These are phyloP conservation scores for Mobula hypostoma DNA, from an alignment of 2,113 vertebrate genomes.

Conservation along the genomic window DNA sequence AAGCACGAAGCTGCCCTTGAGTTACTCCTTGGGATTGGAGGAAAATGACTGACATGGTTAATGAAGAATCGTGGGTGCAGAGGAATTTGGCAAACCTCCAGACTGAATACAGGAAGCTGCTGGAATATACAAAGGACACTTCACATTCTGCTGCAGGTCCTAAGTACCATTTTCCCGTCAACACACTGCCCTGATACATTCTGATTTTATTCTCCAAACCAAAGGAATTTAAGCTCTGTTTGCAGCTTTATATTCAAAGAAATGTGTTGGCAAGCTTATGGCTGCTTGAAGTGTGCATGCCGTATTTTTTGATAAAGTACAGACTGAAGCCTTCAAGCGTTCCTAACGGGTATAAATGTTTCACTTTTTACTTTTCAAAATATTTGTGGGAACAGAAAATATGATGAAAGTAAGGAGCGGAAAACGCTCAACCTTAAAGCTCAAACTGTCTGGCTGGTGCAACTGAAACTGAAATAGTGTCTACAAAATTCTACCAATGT, in stretches of 20 bases:
- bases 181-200: conserved; percentile 37
- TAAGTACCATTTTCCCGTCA: conserved; percentile 33
- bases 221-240: conserved; percentile 38
- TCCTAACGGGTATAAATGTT: neutral
- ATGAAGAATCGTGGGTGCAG: conserved; percentile 34
- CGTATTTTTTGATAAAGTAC: conserved; percentile 16
- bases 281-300: neutral
- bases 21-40: conserved; percentile 17
- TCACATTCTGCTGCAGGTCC: conserved; percentile 29
- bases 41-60: conserved; percentile 32
- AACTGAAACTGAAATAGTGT: neutral
- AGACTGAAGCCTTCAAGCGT: neutral
- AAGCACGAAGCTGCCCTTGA: conserved; percentile 29
- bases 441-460: neutral
- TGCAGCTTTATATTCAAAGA: conserved; percentile 35
- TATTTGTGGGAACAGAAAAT: conserved; percentile 11
- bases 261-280: conserved; percentile 26
- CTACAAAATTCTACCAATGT: neutral
- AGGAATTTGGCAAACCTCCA: conserved; percentile 30
- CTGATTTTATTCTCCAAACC: conserved; percentile 28
- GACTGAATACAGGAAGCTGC: conserved; percentile 30
- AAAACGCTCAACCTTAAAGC: neutral
- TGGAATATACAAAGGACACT: conserved; percentile 34
- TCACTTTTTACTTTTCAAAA: neutral
- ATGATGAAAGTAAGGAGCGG: neutral